Evolutionary conservation across 2,113 vertebrate species (phyloP), one percentile per base, ranked within the genome.

Genomic region (Bothrops jararaca): DNA sequence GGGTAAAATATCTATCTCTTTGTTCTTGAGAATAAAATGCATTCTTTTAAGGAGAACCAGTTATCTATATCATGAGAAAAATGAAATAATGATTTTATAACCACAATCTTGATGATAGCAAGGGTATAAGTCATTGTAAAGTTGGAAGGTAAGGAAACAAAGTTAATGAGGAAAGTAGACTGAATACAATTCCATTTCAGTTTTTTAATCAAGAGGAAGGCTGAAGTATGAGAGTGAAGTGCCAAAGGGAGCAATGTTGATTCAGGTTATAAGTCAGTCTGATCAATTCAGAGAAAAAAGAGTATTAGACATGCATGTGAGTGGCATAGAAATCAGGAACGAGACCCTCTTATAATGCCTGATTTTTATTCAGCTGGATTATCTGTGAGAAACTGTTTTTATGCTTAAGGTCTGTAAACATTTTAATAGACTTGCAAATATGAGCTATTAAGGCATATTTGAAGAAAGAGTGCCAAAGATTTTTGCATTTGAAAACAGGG

Each of bases 401-500:
- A 4, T 93, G 93, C 88, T 96, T 92, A 91, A 91, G 56, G n/a
- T 94, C 96, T 88, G 95, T 96, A 97, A 94, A 60, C 85, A 95
- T 95, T 95, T 96, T 94, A 93, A 92, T 95, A 90, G 94, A 52
- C 95, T 96, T 96, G 88, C 95, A 85, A 42, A n/a, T 86, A 22
- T 94, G n/a, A 80, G 89, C 85, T 93, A 93, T 53, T 86, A 52
- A 20, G 87, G 39, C 48, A 5, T 22, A 23, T 50, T 85, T 69
- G 89, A 22, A 94, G 89, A 91, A 93, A 80, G 86, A 95, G 26
- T 0, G 58, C 93, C 1, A 53, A 50, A 64, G 22, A 26, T 15
- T 48, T 86, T 86, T 86, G 39, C n/a, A 42, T 29, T 92, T 26
- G 26, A 91, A 2, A 0, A 29, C 64, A 91, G 91, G 57, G 92